Evolutionary conservation across 2,888 invertebrate genomes (phyloP).

Genomic region (Oligia fasciuncula): DNA sequence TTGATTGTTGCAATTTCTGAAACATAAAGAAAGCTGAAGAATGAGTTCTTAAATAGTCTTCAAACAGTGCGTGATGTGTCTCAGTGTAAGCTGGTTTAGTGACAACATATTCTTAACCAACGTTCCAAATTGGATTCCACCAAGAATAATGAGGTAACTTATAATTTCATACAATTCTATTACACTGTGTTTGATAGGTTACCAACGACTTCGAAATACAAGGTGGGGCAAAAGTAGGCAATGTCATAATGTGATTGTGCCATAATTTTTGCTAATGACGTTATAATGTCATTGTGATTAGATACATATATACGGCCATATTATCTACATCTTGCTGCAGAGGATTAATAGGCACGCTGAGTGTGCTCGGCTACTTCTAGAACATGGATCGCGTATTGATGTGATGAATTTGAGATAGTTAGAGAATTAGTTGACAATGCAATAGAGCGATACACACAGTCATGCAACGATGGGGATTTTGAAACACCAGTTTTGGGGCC

Average conservation of each 20-base stretch:
- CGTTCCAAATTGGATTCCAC: slow-evolving; percentile 85
- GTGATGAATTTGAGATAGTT: background rate
- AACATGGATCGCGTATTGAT: too few species aligned
- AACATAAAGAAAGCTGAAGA: slow-evolving; percentile 10
- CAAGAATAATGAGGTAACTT: slow-evolving; percentile 83
- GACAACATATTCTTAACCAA: slow-evolving; percentile 69
- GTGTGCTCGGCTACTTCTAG: too few species aligned
- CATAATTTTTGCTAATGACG: background rate
- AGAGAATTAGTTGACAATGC: background rate
- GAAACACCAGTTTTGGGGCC: too few species aligned
- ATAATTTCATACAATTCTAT: slow-evolving; percentile 36
- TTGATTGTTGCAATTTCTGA: background rate
- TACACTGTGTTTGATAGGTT: slow-evolving; percentile 2
- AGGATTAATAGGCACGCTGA: too few species aligned
- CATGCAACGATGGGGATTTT: background rate
- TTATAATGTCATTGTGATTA: background rate
- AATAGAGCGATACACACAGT: too few species aligned
- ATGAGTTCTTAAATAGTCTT: slow-evolving; percentile 62
- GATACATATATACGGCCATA: background rate
- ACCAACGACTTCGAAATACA: background rate
- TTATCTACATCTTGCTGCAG: too few species aligned
- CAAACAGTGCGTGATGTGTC: slow-evolving; percentile 77
- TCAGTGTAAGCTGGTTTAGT: slow-evolving; percentile 70
- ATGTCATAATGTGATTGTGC: background rate
- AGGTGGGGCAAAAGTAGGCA: background rate